A percentile compares a stretch with the other conserved stretches of the same genome.
Conservation (phyloP, 2,888 invertebrate species). For the Phania funesta region DNA sequence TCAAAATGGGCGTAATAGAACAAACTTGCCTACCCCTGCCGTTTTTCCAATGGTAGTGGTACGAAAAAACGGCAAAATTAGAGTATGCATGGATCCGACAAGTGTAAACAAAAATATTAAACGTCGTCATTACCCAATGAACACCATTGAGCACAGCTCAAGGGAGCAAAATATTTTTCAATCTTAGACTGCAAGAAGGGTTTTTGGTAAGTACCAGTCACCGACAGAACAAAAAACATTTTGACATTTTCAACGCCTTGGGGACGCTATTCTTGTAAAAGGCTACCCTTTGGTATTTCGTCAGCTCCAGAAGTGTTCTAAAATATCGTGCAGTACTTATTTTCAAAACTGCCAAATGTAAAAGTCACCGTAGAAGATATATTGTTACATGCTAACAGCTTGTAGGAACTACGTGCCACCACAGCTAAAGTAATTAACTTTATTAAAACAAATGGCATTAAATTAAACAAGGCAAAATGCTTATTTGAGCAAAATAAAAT, state of each 20-base stretch:
- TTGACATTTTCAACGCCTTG: slow-evolving; percentile 58
- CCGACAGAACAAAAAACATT: slow-evolving; percentile 61
- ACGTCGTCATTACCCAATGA: slow-evolving; percentile 44
- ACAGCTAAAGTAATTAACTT: slow-evolving; percentile 53
- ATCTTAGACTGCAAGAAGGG: slow-evolving; percentile 59
- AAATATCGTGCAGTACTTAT: slow-evolving; percentile 57
- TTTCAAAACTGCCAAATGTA: slow-evolving; percentile 58
- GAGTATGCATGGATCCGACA: slow-evolving; percentile 56
- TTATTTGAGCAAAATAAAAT: neutral
- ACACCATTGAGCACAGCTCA: slow-evolving; percentile 45
- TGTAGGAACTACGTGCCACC: slow-evolving; percentile 53
- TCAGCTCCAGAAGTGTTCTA: slow-evolving; percentile 71
- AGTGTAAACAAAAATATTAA: slow-evolving; percentile 50
- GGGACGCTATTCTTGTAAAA: slow-evolving; percentile 61
- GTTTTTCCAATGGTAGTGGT: slow-evolving; percentile 63
- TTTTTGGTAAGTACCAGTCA: slow-evolving; percentile 64
- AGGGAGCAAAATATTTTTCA: slow-evolving; percentile 48
- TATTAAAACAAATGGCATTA: slow-evolving; percentile 54
- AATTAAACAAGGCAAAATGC: slow-evolving; percentile 70
- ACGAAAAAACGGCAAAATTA: slow-evolving; percentile 31
- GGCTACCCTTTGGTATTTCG: slow-evolving; percentile 55
- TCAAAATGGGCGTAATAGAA: slow-evolving; percentile 55
- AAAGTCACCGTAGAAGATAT: slow-evolving; percentile 69
- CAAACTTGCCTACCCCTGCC: slow-evolving; percentile 61
- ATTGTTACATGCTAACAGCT: slow-evolving; percentile 67